A percentile compares a stretch with the other conserved stretches of the same genome.
These are phyloP conservation scores for Melanargia galathea DNA, from an alignment of 2,888 invertebrate species.

Conservation along the genomic window DNA sequence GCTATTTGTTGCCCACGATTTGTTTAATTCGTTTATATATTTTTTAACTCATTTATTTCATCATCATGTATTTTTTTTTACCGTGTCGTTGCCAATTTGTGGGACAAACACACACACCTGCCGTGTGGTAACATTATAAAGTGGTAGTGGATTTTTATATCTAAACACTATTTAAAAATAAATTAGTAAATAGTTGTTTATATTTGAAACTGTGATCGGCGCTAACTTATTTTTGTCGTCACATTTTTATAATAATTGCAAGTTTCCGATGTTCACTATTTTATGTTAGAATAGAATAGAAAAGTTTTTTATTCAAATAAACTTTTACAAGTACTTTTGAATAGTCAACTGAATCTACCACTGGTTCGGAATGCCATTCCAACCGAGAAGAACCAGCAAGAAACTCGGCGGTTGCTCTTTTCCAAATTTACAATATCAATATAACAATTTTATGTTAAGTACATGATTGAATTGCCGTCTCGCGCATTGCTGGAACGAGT, in stretches of 20 bases:
- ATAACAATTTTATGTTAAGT: too few species aligned
- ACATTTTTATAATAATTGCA: constrained; percentile 9
- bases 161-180: constrained; percentile 11
- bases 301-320: too few species aligned
- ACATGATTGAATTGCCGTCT: too few species aligned
- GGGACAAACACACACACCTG: background rate
- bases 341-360: too few species aligned
- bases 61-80: too few species aligned
- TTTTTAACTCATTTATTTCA: constrained; percentile 13
- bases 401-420: too few species aligned
- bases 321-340: too few species aligned
- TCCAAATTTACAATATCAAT: too few species aligned
- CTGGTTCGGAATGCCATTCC: too few species aligned
- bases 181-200: constrained; percentile 10
- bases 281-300: too few species aligned
- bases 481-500: too few species aligned
- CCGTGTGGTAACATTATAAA: constrained; percentile 8
- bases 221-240: background rate
- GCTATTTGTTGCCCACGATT: constrained; percentile 18
- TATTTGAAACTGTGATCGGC: constrained; percentile 3
- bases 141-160: constrained; percentile 4
- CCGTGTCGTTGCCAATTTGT: constrained; percentile 2
- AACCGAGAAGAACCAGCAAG: too few species aligned
- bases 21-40: constrained; percentile 18
- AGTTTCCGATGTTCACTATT: background rate